Conservation (phyloP, 2,888 invertebrate genomes). For the Xestia sexstrigata region DNA sequence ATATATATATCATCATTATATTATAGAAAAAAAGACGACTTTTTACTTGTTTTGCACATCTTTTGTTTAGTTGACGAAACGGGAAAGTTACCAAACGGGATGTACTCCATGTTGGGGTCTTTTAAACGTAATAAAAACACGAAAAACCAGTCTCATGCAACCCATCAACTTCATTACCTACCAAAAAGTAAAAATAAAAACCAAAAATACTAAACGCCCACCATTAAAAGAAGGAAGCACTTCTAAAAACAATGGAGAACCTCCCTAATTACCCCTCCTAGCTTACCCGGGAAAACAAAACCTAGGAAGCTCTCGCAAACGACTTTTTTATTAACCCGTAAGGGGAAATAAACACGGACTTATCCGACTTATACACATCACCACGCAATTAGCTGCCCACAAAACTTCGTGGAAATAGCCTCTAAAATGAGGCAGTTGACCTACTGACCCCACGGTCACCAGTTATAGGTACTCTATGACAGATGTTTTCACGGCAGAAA, state of each 20-base stretch:
- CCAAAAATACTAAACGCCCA: not conserved
- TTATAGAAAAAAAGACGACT: no score
- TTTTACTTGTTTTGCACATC: no score
- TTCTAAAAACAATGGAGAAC: constrained; percentile 32
- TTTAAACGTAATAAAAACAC: not conserved
- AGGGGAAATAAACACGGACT: constrained; percentile 69
- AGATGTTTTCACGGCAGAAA: constrained; percentile 83
- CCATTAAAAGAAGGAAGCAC: constrained; percentile 18
- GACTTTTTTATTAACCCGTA: constrained; percentile 64
- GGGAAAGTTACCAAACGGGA: no score
- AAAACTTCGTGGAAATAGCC: constrained; percentile 71
- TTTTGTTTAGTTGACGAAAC: no score
- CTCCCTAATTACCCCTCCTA: constrained; percentile 43
- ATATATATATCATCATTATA: no score
- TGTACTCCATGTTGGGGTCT: not conserved
- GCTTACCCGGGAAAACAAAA: constrained; percentile 35
- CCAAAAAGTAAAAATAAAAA: not conserved
- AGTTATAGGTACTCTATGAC: constrained; percentile 81
- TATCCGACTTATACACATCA: constrained; percentile 71
- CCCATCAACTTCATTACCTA: not conserved
- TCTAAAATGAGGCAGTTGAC: constrained; percentile 77
- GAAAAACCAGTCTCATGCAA: not conserved
- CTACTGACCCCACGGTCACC: constrained; percentile 79
- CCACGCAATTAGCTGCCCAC: constrained; percentile 70
- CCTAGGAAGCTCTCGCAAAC: constrained; percentile 55